A percentile compares a stretch with the other conserved stretches of the same genome.
Conservation (phyloP, 1,140 invertebrate genomes). For the Wasmannia auropunctata region DNA sequence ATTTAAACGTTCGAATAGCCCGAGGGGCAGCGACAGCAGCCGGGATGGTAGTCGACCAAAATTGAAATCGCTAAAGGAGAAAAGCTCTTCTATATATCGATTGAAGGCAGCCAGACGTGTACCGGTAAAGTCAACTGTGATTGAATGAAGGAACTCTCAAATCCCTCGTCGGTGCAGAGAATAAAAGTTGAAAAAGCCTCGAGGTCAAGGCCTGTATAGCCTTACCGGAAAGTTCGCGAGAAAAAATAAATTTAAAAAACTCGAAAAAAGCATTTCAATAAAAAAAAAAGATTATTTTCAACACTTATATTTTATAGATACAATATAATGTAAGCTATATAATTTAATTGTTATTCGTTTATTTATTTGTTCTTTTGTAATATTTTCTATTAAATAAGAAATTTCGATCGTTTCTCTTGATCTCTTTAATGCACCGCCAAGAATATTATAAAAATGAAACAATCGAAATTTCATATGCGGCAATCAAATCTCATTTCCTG, state of each 20-base stretch:
- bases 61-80: slow-evolving; percentile 41
- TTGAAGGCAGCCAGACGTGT: neutral
- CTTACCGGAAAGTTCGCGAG: neutral
- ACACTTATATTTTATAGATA: neutral
- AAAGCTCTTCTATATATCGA: slow-evolving; percentile 12
- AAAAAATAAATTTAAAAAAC: neutral
- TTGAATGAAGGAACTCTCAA: slow-evolving; percentile 22
- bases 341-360: neutral
- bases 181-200: slow-evolving; percentile 35
- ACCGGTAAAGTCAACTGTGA: slow-evolving; percentile 28
- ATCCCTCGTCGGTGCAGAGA: neutral
- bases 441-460: too few relatives aligned
- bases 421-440: too few relatives aligned
- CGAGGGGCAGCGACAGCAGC: neutral
- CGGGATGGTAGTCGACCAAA: slow-evolving; percentile 2
- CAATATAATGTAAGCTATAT: neutral
- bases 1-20: slow-evolving; percentile 32
- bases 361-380: neutral
- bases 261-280: neutral
- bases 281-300: neutral
- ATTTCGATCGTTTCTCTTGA: too few relatives aligned
- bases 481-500: neutral
- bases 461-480: neutral
- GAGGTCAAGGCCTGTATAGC: slow-evolving; percentile 24
- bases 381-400: neutral